A percentile compares a stretch with the other conserved stretches of the same genome.
Evolutionary conservation across 1,140 invertebrate genomes (phyloP).

Genomic region (Chrysomallon squamiferum): DNA sequence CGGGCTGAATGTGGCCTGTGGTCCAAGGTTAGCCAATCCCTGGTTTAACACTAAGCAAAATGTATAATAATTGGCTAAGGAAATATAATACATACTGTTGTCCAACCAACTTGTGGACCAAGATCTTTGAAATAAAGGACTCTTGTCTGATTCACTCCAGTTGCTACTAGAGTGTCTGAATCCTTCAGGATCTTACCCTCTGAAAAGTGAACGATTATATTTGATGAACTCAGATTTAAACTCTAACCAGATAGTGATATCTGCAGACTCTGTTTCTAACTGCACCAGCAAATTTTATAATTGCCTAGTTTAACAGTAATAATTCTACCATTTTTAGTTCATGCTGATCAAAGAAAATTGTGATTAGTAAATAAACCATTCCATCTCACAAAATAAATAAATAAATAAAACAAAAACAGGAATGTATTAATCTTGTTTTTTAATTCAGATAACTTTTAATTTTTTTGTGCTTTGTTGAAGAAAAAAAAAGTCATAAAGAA

Average conservation of each 20-base stretch:
- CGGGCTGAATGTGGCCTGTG: no score
- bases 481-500: no score
- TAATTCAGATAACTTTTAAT: no score
- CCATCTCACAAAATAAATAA: neutral
- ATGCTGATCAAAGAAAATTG: neutral
- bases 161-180: constrained; percentile 52
- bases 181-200: constrained; percentile 64
- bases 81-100: constrained; percentile 74
- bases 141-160: constrained; percentile 49
- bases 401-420: no score
- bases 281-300: neutral
- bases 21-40: no score
- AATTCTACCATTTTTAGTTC: neutral
- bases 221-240: constrained; percentile 13
- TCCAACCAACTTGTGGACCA: constrained; percentile 98
- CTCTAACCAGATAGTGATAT: neutral
- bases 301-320: neutral
- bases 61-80: neutral
- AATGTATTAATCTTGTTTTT: no score
- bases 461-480: no score
- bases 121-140: constrained; percentile 76
- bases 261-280: neutral
- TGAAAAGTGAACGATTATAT: constrained; percentile 31
- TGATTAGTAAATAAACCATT: neutral
- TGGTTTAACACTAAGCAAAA: no score